Evolutionary conservation across 2,888 invertebrate genomes (phyloP).

Genomic region (Tipula confusa): DNA sequence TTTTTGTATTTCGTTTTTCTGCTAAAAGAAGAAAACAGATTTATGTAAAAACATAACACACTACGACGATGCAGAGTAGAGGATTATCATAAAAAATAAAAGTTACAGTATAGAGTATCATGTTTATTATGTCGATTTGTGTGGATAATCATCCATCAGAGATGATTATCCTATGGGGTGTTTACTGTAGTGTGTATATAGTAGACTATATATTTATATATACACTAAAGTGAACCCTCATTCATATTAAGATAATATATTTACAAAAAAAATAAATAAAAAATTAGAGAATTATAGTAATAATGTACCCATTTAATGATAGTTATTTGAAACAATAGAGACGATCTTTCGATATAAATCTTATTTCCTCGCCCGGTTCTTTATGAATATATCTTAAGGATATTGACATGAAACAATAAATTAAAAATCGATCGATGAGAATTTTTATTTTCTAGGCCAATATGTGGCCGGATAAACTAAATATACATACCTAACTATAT

Average conservation of each 20-base stretch:
- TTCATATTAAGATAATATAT: background rate
- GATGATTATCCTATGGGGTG: background rate
- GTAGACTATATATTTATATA: background rate
- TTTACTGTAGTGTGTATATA: background rate
- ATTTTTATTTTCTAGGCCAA: background rate
- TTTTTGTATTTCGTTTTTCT: background rate
- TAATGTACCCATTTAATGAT: slow-evolving; percentile 20
- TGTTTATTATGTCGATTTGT: slow-evolving; percentile 25
- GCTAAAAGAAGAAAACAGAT: background rate
- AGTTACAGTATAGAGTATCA: background rate
- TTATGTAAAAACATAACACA: slow-evolving; percentile 9
- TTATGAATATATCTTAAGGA: background rate
- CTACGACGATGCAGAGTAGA: background rate
- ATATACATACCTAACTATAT: background rate
- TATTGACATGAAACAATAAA: background rate
- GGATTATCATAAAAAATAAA: background rate
- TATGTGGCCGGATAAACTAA: background rate
- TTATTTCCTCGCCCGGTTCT: background rate
- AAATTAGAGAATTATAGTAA: background rate
- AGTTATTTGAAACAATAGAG: slow-evolving; percentile 6
- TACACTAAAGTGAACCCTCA: background rate
- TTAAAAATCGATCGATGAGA: background rate
- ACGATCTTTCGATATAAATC: background rate
- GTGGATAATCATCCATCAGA: slow-evolving; percentile 12
- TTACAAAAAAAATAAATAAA: too few relatives aligned